A percentile compares a stretch with the other conserved stretches of the same genome.
Conservation (phyloP, 2,113 vertebrate species). For the Ondatra zibethicus region DNA sequence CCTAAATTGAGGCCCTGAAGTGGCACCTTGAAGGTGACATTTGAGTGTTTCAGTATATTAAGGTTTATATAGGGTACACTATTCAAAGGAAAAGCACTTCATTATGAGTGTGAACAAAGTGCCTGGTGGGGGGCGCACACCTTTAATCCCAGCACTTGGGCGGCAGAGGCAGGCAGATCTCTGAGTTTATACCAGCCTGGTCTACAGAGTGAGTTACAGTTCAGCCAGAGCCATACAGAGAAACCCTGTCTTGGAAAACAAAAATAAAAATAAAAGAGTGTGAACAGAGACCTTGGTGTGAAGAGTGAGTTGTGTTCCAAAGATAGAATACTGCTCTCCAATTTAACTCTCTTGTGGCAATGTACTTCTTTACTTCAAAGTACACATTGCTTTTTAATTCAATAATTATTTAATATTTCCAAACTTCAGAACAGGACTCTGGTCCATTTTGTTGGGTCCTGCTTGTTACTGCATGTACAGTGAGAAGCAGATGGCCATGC, state of each 20-base stretch:
- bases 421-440: not conserved
- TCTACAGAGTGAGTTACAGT: not conserved
- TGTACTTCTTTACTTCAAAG: conserved; percentile 28
- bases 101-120: not conserved
- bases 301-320: not conserved
- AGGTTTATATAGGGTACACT: conserved; percentile 16
- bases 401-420: conserved; percentile 13
- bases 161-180: not conserved
- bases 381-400: not conserved
- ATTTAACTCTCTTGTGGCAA: not conserved
- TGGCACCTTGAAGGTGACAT: conserved; percentile 32
- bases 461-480: not conserved
- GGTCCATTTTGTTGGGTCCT: conserved; percentile 28
- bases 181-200: not conserved
- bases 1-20: not conserved
- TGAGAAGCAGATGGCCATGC: not conserved
- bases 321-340: not conserved
- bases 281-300: not conserved
- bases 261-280: not conserved
- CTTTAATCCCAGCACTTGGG: not conserved
- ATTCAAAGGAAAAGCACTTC: not conserved
- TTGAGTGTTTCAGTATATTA: conserved; percentile 31
- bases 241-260: not conserved
- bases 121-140: not conserved
- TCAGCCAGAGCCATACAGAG: not conserved